Conservation (phyloP, 2,888 invertebrate species). For the Aleiodes testaceus region DNA sequence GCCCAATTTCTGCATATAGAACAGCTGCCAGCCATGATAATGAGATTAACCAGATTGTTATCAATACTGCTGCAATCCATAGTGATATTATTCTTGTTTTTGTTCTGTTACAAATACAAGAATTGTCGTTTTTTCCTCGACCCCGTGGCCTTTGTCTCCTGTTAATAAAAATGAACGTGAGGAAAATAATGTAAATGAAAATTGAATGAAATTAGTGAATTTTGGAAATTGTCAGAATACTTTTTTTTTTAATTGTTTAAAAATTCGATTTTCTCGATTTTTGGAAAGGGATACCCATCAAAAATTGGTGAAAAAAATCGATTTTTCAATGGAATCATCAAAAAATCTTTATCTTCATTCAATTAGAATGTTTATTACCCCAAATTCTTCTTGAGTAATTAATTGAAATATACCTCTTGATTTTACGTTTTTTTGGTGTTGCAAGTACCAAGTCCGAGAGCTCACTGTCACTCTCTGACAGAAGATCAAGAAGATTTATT, state of each 20-base stretch:
- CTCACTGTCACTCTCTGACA: slow-evolving; percentile 78
- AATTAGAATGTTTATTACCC: neutral
- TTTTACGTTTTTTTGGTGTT: slow-evolving; percentile 76
- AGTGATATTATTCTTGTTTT: slow-evolving; percentile 61
- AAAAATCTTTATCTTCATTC: neutral
- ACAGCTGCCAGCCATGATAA: slow-evolving; percentile 70
- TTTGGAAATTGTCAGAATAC: too few relatives aligned
- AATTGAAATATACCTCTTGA: slow-evolving; percentile 73
- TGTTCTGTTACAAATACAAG: slow-evolving; percentile 60
- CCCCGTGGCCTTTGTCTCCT: slow-evolving; percentile 60
- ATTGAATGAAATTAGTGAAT: too few relatives aligned
- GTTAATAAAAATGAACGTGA: slow-evolving; percentile 38
- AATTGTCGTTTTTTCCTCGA: slow-evolving; percentile 51
- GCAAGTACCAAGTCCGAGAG: slow-evolving; percentile 77
- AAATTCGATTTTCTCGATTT: neutral
- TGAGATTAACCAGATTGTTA: slow-evolving; percentile 69
- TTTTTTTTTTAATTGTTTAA: neutral
- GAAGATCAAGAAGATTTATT: slow-evolving; percentile 78
- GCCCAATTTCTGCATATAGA: slow-evolving; percentile 69
- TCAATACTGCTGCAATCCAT: slow-evolving; percentile 65
- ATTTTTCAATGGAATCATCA: neutral
- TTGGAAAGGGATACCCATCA: too few relatives aligned
- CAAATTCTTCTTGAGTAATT: neutral
- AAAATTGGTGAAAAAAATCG: neutral
- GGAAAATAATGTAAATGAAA: neutral